phyloP scores from a whole-genome alignment of 2,888 invertebrate species.

The Megamerina dolium region DNA sequence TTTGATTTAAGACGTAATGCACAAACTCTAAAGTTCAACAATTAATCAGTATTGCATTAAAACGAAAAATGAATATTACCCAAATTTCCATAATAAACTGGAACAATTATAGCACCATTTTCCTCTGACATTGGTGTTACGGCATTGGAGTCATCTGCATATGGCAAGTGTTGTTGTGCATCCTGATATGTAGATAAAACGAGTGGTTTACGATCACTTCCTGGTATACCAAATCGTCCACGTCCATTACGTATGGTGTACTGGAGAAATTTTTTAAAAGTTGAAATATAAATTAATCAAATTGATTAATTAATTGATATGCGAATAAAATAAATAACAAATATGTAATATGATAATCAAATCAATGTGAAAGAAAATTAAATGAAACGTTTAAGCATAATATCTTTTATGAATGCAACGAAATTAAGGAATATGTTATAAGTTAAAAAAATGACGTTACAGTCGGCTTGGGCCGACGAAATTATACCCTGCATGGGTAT shows the following conservation, averaged over 20 bases:
- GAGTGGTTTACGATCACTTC: constrained; percentile 85
- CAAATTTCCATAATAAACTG: constrained; percentile 81
- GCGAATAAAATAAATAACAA: no score
- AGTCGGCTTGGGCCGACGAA: no score
- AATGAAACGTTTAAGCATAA: no score
- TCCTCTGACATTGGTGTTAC: constrained; percentile 98
- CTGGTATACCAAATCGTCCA: constrained; percentile 68
- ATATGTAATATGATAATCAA: no score
- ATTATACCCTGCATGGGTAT: no score
- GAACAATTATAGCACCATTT: constrained; percentile 90
- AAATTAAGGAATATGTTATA: no score
- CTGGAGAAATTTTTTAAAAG: constrained; percentile 49
- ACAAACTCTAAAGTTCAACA: background rate
- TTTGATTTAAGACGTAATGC: background rate
- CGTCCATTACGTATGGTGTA: constrained; percentile 82
- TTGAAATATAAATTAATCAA: no score
- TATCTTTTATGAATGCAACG: no score
- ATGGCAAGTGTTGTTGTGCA: constrained; percentile 91
- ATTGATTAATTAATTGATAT: no score
- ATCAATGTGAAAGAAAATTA: no score
- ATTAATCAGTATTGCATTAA: background rate
- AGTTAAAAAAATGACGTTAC: no score
- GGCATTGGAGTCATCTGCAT: constrained; percentile 95
- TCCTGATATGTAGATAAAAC: constrained; percentile 92
- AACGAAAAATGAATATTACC: constrained; percentile 50